Conservation (phyloP, 1,140 invertebrate genomes). For the Brachionus rubens region DNA sequence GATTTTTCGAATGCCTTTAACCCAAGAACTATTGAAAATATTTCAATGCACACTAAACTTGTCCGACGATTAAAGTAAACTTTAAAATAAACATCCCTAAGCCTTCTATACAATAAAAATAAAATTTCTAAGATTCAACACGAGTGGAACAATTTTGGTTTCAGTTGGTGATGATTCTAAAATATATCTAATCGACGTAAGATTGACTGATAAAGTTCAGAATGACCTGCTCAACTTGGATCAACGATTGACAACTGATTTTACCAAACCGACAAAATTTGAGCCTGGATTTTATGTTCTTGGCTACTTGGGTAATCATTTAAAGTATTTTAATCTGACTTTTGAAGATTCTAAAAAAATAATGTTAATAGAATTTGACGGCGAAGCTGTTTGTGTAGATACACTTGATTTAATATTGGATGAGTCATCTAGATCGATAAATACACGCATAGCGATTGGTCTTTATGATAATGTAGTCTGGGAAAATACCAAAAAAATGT, state of each 20-base stretch:
- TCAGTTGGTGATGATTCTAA: constrained; percentile 35
- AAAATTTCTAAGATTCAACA: constrained; percentile 32
- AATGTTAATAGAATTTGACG: neutral
- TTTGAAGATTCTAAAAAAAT: too few relatives aligned
- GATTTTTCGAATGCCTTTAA: neutral
- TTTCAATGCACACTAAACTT: neutral
- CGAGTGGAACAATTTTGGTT: constrained; percentile 24
- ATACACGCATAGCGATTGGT: neutral
- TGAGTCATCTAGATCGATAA: neutral
- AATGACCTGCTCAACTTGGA: neutral
- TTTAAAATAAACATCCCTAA: neutral
- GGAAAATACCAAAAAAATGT: neutral
- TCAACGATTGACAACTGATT: constrained; percentile 8
- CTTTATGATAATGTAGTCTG: neutral
- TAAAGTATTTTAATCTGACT: too few relatives aligned
- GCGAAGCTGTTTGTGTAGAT: neutral
- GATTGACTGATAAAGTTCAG: neutral
- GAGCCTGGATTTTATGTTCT: neutral
- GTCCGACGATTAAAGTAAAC: constrained; percentile 15
- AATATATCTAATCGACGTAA: constrained; percentile 19
- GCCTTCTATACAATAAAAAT: neutral
- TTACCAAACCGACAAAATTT: neutral
- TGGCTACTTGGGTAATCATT: neutral
- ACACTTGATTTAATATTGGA: constrained; percentile 5
- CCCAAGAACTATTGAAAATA: constrained; percentile 2